Base-by-base conservation (phyloP, 2,113 vertebrate species). In the Bubo scandiacus region DNA sequence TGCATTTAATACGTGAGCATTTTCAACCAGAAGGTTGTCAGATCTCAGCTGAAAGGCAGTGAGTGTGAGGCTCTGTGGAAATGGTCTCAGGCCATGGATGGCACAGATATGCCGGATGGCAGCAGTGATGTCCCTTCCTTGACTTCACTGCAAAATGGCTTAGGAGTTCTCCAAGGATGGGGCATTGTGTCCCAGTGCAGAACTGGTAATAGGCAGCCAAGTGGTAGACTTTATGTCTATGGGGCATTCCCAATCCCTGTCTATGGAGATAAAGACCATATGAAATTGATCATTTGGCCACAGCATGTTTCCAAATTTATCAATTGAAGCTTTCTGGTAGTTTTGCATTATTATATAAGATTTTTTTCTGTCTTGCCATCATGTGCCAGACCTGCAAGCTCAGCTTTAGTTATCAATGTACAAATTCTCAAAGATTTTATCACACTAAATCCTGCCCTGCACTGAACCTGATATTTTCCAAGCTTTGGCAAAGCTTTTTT, bases 81-180 rank as follows among this genome's bases (percentile, higher is more conserved):
- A 58, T 8, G 25, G 16, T n/a, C 32, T 58, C 22, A 23, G 21
- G 47, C 32, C 51, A 45, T 0, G 7, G 49, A 72, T 11, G 6
- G 49, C 43, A 92, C 8, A 0, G 0, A 88, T 32, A 47, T 2
- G 11, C 15, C 0, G 0, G 43, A 66, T 10, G 13, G 20, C 42
- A 86, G 38, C 26, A 89, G 18, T 1, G 0, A 16, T 6, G 17
- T 49, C 40, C 40, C 17, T 25, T 79, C 43, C 62, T 85, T 71
- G 27, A 89, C 38, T 92, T 93, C 62, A 30, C 0, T 72, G 43
- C 6, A 51, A 51, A 86, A 65, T 0, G 1, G 34, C 25, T 65
- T 47, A 30, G 26, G 49, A 86, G 40, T 12, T 70, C 34, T 66
- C 40, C 42, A 62, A 70, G 51, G 29, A 86, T 1, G 0, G 20